Conservation (phyloP, 2,888 invertebrate genomes). For the Syrphus vitripennis region DNA sequence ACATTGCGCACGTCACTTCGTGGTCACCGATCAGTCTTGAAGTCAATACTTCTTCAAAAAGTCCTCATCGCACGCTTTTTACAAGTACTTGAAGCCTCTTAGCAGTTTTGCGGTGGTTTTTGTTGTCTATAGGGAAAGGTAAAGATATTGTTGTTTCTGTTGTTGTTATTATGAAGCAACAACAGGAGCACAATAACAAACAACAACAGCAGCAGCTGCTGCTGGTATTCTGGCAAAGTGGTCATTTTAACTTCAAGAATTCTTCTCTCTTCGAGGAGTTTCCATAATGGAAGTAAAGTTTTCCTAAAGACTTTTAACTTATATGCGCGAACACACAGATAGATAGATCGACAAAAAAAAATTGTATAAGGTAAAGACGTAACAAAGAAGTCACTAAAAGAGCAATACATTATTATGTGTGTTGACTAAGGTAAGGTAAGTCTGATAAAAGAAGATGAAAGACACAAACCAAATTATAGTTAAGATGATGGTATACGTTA, state of each 20-base stretch:
- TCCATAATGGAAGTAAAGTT: conserved; percentile 63
- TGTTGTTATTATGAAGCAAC: conserved; percentile 45
- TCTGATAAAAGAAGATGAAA: conserved; percentile 9
- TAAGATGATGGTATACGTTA: conserved; percentile 35
- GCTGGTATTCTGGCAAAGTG: conserved; percentile 51
- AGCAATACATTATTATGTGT: not conserved
- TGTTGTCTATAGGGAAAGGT: not conserved
- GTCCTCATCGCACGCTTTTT: conserved; percentile 68
- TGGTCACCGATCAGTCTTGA: conserved; percentile 68
- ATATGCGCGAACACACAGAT: not conserved
- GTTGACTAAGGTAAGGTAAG: not conserved
- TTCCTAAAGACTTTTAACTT: conserved; percentile 63
- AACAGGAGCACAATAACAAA: conserved; percentile 54
- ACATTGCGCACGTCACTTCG: conserved; percentile 70
- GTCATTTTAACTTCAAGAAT: conserved; percentile 59
- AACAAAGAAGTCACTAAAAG: conserved; percentile 59
- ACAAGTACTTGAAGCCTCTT: conserved; percentile 33
- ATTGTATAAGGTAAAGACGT: conserved; percentile 35
- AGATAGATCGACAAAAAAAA: not conserved
- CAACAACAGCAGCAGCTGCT: conserved; percentile 29
- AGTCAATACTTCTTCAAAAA: conserved; percentile 63
- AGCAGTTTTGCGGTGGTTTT: conserved; percentile 46
- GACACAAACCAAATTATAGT: not conserved
- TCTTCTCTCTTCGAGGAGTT: conserved; percentile 61
- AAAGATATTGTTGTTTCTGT: conserved; percentile 1